Base-by-base conservation (phyloP, 2,797 vertebrate species). In the Hozukius guyotensis region DNA sequence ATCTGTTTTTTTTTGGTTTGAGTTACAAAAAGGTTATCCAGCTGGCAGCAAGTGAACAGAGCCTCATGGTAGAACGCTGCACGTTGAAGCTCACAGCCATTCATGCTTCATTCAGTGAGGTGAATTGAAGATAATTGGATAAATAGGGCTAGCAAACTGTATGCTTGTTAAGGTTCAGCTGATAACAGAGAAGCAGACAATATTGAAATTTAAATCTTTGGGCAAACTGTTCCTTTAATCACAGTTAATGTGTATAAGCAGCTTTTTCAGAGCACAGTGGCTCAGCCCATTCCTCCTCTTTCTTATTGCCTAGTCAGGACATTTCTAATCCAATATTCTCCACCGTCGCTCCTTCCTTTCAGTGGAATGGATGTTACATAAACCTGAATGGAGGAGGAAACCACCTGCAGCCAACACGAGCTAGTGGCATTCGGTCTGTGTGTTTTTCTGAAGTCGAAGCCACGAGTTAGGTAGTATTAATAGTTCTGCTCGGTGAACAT, bases 401-500 rank as follows among this genome's bases (percentile, higher is more conserved):
- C 59, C 67, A 85, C 83, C 68, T 88, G 83, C 76, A 86, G 85
- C 81, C 62, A 49, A 71, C 70, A 88, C 62, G 4, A 80, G 69
- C 76, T 3, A 13, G 66, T 82, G 82, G 67, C 71, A 82, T 83
- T 81, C 11, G 10, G 63, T 32, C 53, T 49, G 82, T 76, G 81
- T 63, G 20, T 77, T 72, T 81, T 78, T 83, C 25, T 82, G 53
- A 81, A 67, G 75, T 80, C 46, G n/a, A 74, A 82, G 73, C 81
- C 60, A 59, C 16, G 27, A 56, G 55, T 78, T 66, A 64, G 75
- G 64, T 69, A 10, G 82, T 94, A 92, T 91, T 92, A 90, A 92
- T 92, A 94, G 91, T 91, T 76, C 36, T 69, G 66, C 87, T 82
- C 59, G 7, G 83, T 82, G 69, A 90, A 79, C 80, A 75, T 78